A percentile compares a stretch with the other conserved stretches of the same genome.
Conservation (phyloP, 2,113 vertebrate species). For the Ammodramus savannarum region DNA sequence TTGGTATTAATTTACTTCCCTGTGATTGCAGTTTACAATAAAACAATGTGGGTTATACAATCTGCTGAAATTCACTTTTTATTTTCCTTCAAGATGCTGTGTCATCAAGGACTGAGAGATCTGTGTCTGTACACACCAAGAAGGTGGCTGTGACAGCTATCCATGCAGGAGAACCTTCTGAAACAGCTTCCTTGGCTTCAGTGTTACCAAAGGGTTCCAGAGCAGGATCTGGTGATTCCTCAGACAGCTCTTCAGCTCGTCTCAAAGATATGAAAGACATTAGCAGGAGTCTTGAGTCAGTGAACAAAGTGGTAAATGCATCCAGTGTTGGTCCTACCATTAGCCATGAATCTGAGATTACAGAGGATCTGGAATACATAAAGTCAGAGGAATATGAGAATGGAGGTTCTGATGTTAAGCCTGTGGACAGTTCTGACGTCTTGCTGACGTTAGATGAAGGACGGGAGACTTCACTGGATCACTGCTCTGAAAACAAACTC, state of each 20-base stretch:
- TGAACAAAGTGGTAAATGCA: not conserved
- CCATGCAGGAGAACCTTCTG: slow-evolving; percentile 54
- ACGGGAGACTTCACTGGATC: slow-evolving; percentile 21
- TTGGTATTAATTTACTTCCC: not conserved
- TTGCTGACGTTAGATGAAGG: slow-evolving; percentile 69
- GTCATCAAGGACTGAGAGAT: slow-evolving; percentile 54
- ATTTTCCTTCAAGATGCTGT: slow-evolving; percentile 54
- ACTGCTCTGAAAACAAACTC: slow-evolving; percentile 7
- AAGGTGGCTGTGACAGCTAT: slow-evolving; percentile 63
- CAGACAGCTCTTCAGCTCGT: slow-evolving; percentile 52
- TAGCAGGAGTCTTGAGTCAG: not conserved
- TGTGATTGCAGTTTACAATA: not conserved
- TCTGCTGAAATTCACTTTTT: not conserved
- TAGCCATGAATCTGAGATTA: slow-evolving; percentile 74
- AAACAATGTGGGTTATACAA: not conserved
- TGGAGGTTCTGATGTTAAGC: slow-evolving; percentile 14
- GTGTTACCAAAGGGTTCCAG: slow-evolving; percentile 47
- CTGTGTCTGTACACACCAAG: slow-evolving; percentile 60
- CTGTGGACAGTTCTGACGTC: slow-evolving; percentile 51
- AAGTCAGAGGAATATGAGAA: slow-evolving; percentile 58
- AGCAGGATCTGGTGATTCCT: slow-evolving; percentile 65
- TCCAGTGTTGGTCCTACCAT: slow-evolving; percentile 37
- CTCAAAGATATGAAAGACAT: slow-evolving; percentile 35
- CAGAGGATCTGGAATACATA: slow-evolving; percentile 70
- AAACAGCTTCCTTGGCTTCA: slow-evolving; percentile 57